These are phyloP conservation scores for Tylochromis polylepis DNA, from an alignment of 2,113 vertebrate species.

Conservation along the genomic window DNA sequence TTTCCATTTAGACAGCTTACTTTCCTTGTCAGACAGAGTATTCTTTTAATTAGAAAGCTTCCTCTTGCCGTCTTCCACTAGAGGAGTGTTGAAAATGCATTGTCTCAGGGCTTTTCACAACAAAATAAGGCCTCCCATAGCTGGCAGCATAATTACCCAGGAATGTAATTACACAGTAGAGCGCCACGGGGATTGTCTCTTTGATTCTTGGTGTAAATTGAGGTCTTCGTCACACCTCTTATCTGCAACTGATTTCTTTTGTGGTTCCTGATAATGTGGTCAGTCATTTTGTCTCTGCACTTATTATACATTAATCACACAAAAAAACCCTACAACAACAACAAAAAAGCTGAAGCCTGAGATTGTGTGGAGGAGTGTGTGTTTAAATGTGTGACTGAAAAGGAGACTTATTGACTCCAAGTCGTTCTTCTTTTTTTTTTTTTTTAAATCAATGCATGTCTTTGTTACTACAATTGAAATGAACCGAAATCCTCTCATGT, in stretches of 20 bases:
- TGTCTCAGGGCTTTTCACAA: slow-evolving; percentile 63
- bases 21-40: slow-evolving; percentile 41
- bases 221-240: slow-evolving; percentile 54
- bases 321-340: not conserved
- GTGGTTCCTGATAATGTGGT: slow-evolving; percentile 27
- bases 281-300: slow-evolving; percentile 22
- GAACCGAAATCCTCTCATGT: not conserved
- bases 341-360: not conserved
- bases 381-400: slow-evolving; percentile 2
- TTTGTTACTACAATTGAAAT: not conserved
- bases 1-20: slow-evolving; percentile 71
- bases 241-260: slow-evolving; percentile 57
- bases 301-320: slow-evolving; percentile 29
- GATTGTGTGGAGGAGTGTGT: not conserved
- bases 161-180: slow-evolving; percentile 71
- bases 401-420: not conserved
- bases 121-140: slow-evolving; percentile 52
- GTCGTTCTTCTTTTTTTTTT: not conserved
- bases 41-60: slow-evolving; percentile 68
- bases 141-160: slow-evolving; percentile 68
- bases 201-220: slow-evolving; percentile 65
- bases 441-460: not conserved
- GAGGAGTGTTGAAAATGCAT: slow-evolving; percentile 50
- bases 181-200: slow-evolving; percentile 60
- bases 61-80: slow-evolving; percentile 15